Evolutionary conservation across 1,140 invertebrate species (phyloP), one percentile per base, ranked within the genome.

Genomic region (Matsumurasca onukii): DNA sequence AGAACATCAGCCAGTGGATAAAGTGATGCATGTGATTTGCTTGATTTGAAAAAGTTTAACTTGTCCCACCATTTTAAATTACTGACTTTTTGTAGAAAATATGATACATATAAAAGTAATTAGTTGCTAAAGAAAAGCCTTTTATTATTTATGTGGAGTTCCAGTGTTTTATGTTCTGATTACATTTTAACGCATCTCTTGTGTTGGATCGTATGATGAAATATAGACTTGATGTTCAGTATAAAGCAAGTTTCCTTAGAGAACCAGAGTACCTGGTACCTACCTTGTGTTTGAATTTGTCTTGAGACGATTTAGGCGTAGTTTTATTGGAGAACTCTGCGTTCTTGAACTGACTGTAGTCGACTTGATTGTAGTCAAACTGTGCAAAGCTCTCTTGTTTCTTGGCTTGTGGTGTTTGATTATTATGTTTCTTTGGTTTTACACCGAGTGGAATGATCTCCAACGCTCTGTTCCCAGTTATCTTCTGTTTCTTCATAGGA

Each of bases 321-420:
- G 39, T n/a, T n/a, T n/a, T n/a, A n/a, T n/a, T 55, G 5, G 22
- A 3, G 5, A 25, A 2, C 22, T 49, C 13, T 1, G 39, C n/a
- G 24, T 31, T 66, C 29, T 70, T 62, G 22, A 66, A 70, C 25
- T 66, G 3, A n/a, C 52, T 66, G 34, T 34, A 70, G 31, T 70
- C 62, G 9, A 66, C 63, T 31, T 64, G 27, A 25, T 55, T 64
- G 51, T 70, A 70, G 30, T 70, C 69, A 55, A 66, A 70, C 9
- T 59, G 62, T 27, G 25, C 20, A 49, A 70, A 70, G n/a, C 22
- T 61, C 45, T 27, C 39, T 51, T 20, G 62, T 24, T 45, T 29
- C 31, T 30, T 5, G 39, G 1, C 30, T 55, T 29, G 20, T 45
- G 3, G 20, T 27, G n/a, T 31, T 20, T 17, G 20, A 2, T 15